A percentile compares a stretch with the other conserved stretches of the same genome.
phyloP scores from a whole-genome alignment of 2,113 vertebrate genomes.

The Sula dactylatra region DNA sequence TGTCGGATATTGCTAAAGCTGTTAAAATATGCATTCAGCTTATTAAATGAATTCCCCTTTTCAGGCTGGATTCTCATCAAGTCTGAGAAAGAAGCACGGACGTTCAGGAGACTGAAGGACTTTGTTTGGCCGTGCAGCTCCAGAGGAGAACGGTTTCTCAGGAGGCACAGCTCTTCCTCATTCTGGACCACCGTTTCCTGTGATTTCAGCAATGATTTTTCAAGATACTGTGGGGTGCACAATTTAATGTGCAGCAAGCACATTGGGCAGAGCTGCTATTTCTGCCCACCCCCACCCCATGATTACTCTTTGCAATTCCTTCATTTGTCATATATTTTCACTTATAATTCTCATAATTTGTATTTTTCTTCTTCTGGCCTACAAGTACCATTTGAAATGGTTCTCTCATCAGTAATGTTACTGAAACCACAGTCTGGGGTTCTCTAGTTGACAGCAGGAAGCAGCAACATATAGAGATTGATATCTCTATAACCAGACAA shows the following conservation, averaged over 20 bases:
- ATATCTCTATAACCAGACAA: not conserved
- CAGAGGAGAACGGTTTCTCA: not conserved
- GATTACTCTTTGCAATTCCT: not conserved
- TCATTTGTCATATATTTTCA: not conserved
- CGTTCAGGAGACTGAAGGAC: not conserved
- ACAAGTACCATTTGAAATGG: not conserved
- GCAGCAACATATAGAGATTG: not conserved
- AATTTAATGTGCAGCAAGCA: not conserved
- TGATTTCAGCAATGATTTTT: constrained; percentile 8
- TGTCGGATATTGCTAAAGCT: not conserved
- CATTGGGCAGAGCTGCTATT: not conserved
- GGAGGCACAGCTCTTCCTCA: constrained; percentile 5
- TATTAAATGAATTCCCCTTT: not conserved
- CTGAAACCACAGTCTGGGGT: not conserved
- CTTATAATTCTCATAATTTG: not conserved
- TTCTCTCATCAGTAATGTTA: not conserved
- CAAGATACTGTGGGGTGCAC: not conserved
- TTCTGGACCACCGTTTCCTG: constrained; percentile 15
- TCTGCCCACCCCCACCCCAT: rapidly evolving
- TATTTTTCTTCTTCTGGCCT: not conserved
- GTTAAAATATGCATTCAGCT: not conserved
- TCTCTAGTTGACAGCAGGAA: not conserved
- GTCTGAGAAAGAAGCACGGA: not conserved
- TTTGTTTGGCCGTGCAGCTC: not conserved
- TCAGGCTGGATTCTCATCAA: not conserved